phyloP scores from a whole-genome alignment of 1,140 invertebrate genomes.

The Panagrolaimus sp. region DNA sequence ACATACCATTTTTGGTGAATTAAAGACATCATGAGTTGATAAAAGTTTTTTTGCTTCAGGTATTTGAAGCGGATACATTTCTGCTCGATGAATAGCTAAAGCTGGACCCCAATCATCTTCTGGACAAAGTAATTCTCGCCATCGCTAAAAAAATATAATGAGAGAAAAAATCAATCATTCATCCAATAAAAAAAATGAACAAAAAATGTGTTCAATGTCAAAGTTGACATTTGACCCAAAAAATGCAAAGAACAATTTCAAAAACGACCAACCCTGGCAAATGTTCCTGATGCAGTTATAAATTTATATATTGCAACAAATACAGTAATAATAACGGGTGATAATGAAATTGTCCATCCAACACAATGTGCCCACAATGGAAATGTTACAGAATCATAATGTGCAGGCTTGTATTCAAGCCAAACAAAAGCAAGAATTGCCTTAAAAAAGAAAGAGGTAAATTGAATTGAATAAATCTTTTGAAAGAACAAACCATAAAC shows the following conservation, averaged over 20 bases:
- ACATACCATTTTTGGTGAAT: neutral
- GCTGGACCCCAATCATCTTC: slow-evolving; percentile 58
- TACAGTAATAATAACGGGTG: slow-evolving; percentile 43
- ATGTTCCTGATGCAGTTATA: slow-evolving; percentile 27
- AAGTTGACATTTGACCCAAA: neutral
- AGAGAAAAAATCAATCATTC: neutral
- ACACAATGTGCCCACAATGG: slow-evolving; percentile 49
- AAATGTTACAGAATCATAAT: slow-evolving; percentile 44
- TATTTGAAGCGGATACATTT: slow-evolving; percentile 55
- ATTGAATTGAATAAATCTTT: slow-evolving; percentile 8
- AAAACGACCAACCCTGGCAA: slow-evolving; percentile 24
- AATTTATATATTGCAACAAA: slow-evolving; percentile 39
- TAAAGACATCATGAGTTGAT: neutral
- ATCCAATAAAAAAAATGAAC: too few species aligned
- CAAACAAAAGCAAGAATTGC: slow-evolving; percentile 53
- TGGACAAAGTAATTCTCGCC: slow-evolving; percentile 45
- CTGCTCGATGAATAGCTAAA: slow-evolving; percentile 52
- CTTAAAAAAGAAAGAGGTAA: slow-evolving; percentile 21
- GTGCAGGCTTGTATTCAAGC: slow-evolving; percentile 44
- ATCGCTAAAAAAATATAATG: slow-evolving; percentile 32
- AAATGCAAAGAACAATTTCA: slow-evolving; percentile 3
- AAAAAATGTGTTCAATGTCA: neutral
- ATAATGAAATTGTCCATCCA: slow-evolving; percentile 49
- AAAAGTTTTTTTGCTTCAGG: slow-evolving; percentile 43
- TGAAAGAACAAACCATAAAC: slow-evolving; percentile 40